These are phyloP conservation scores for rat (Rattus norvegicus) DNA, from an alignment of 2,113 vertebrate genomes.

Conservation along the genomic window DNA sequence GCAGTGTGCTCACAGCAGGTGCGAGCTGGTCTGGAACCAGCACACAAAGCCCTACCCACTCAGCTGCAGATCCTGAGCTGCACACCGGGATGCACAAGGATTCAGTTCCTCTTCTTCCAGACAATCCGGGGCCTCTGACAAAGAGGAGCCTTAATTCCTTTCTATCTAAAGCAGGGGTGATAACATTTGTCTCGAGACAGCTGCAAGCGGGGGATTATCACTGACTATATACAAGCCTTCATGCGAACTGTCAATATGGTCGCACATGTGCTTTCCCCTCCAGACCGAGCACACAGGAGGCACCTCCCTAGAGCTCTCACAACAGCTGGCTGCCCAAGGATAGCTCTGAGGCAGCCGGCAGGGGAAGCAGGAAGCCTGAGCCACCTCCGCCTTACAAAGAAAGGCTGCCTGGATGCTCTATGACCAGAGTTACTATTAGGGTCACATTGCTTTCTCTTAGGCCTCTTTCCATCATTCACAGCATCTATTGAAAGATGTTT, in stretches of 20 bases:
- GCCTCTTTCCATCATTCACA: background rate
- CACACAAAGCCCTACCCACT: background rate
- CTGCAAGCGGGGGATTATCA: conserved; percentile 66
- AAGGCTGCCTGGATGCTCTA: background rate
- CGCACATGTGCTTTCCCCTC: conserved; percentile 38
- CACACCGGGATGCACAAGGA: background rate
- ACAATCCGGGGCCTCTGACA: conserved; percentile 69
- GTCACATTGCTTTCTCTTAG: background rate
- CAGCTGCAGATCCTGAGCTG: background rate
- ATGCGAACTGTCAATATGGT: conserved; percentile 27
- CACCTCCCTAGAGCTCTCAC: background rate
- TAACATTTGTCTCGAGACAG: conserved; percentile 60
- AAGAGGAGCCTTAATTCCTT: conserved; percentile 64
- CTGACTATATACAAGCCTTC: conserved; percentile 31
- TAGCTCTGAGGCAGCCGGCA: background rate
- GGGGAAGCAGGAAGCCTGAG: background rate
- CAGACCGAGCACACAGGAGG: background rate
- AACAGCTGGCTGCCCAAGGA: conserved; percentile 66
- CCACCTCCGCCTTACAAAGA: background rate
- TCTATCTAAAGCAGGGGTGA: conserved; percentile 67
- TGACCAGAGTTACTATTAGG: background rate
- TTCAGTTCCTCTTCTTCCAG: conserved; percentile 34
- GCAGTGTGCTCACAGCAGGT: background rate
- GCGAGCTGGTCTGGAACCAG: background rate
- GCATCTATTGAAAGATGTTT: conserved; percentile 45